Conservation (phyloP, 2,888 invertebrate genomes). For the Eupelmus urozonus region DNA sequence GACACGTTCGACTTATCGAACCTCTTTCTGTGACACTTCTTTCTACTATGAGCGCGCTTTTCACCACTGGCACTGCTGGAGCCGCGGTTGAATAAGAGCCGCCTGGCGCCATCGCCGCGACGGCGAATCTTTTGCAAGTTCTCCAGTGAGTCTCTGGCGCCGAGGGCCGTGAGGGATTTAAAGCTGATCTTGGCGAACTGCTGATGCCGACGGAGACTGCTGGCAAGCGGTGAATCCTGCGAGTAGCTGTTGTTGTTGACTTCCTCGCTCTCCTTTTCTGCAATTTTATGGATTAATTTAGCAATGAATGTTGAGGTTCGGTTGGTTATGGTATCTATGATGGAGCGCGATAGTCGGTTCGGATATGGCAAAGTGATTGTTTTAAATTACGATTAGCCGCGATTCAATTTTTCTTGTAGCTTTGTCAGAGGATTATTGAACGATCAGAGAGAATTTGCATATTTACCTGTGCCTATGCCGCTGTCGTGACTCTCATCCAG, state of each 20-base stretch:
- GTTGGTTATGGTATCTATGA: too few relatives aligned
- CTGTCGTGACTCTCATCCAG: constrained; percentile 32
- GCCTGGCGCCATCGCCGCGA: constrained; percentile 16
- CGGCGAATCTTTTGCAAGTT: constrained; percentile 53
- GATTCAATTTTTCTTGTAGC: too few relatives aligned
- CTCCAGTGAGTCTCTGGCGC: constrained; percentile 59
- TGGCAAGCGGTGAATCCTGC: background rate
- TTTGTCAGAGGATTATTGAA: too few relatives aligned
- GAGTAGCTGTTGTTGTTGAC: too few relatives aligned
- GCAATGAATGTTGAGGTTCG: too few relatives aligned
- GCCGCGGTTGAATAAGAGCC: constrained; percentile 4
- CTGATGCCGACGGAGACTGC: too few relatives aligned
- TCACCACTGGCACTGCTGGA: background rate
- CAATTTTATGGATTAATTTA: too few relatives aligned
- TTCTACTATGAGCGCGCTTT: too few relatives aligned
- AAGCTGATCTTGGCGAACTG: constrained; percentile 30
- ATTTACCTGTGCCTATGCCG: constrained; percentile 36
- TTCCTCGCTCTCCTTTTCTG: constrained; percentile 32
- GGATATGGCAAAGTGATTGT: too few relatives aligned
- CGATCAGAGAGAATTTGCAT: too few relatives aligned
- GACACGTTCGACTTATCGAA: constrained; percentile 47
- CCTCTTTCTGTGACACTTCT: constrained; percentile 32
- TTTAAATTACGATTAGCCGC: too few relatives aligned
- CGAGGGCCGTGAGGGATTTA: constrained; percentile 59
- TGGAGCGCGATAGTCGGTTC: too few relatives aligned